These are phyloP conservation scores for Delia radicum DNA, from an alignment of 1,140 invertebrate species.

Conservation along the genomic window DNA sequence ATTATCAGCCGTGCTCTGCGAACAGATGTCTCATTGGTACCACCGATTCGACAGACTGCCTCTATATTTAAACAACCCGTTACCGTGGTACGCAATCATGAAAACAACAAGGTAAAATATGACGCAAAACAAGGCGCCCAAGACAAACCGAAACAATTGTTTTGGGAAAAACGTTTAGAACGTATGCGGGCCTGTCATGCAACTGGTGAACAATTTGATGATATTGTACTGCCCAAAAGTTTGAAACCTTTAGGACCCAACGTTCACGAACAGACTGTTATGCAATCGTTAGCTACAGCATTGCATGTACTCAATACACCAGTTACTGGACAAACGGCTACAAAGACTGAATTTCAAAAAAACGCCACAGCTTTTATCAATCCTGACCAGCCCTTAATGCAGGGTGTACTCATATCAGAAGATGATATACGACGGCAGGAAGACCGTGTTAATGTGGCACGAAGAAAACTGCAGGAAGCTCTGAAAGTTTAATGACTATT, in stretches of 20 bases:
- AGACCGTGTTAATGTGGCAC: slow-evolving; percentile 79
- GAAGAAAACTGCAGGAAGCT: slow-evolving; percentile 82
- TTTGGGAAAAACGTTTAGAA: slow-evolving; percentile 97
- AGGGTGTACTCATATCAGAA: slow-evolving; percentile 84
- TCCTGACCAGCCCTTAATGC: slow-evolving; percentile 93
- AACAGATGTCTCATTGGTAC: slow-evolving; percentile 86
- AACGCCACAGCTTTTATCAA: slow-evolving; percentile 95
- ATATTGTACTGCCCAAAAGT: slow-evolving; percentile 81
- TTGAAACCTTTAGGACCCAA: slow-evolving; percentile 91
- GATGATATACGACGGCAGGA: slow-evolving; percentile 93
- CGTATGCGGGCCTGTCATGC: slow-evolving; percentile 85
- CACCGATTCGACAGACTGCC: slow-evolving; percentile 95
- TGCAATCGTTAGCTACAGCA: slow-evolving; percentile 87
- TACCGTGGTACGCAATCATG: slow-evolving; percentile 88
- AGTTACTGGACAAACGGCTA: slow-evolving; percentile 87
- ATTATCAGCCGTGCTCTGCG: slow-evolving; percentile 73
- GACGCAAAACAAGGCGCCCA: slow-evolving; percentile 82
- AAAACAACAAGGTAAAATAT: slow-evolving; percentile 77
- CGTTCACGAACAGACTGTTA: slow-evolving; percentile 83
- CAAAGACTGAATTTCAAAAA: slow-evolving; percentile 81
- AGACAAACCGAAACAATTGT: slow-evolving; percentile 94
- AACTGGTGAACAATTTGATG: slow-evolving; percentile 77
- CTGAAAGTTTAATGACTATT: slow-evolving; percentile 58
- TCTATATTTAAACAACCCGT: slow-evolving; percentile 99
- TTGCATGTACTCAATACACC: slow-evolving; percentile 78